Base-by-base conservation (phyloP, 1,140 invertebrate genomes). In the Hermetia illucens region DNA sequence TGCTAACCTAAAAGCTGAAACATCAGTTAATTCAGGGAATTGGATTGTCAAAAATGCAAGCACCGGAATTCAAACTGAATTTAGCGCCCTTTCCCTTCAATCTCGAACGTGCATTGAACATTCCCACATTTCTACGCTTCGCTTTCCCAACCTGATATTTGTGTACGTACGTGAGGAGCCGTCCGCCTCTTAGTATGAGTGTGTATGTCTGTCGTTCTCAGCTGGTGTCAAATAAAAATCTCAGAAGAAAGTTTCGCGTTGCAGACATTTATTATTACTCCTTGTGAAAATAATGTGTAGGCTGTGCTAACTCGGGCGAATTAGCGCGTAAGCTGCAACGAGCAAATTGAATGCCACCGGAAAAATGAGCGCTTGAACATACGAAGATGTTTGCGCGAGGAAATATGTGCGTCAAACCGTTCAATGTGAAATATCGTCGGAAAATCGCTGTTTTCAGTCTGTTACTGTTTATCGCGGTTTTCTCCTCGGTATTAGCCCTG, bases 381-480 rank as follows among this genome's bases (percentile, higher is more conserved):
- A n/a, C n/a, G n/a, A 27, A 27, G 13, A 27, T 27, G 24, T 27
- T 27, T 8, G 24, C 24, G 24, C 24, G 24, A 27, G 8, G 13
- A 27, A 13, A 27, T 8, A 27, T 27, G 24, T 13, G 8, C 24
- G 24, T 13, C 10, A 32, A 6, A 32, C 54, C 50, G 44, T 58
- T 58, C 33, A 58, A 58, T 44, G 52, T 52, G 3, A 58, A 58
- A 46, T 58, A 58, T 43, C 52, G 55, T 41, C 55, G 55, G 48
- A 58, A 58, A 58, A 53, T 51, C 41, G 42, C 56, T 20, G 38
- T 56, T 5, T 39, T 58, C 25, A 43, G 54, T 25, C 36, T 58
- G 35, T 41, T 56, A 25, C 54, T n/a, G n/a, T n/a, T n/a, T n/a
- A n/a, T 58, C 38, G 50, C 54, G 21, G 41, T 49, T 34, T 58